Conservation (phyloP, 2,113 vertebrate species). For the Colius striatus region DNA sequence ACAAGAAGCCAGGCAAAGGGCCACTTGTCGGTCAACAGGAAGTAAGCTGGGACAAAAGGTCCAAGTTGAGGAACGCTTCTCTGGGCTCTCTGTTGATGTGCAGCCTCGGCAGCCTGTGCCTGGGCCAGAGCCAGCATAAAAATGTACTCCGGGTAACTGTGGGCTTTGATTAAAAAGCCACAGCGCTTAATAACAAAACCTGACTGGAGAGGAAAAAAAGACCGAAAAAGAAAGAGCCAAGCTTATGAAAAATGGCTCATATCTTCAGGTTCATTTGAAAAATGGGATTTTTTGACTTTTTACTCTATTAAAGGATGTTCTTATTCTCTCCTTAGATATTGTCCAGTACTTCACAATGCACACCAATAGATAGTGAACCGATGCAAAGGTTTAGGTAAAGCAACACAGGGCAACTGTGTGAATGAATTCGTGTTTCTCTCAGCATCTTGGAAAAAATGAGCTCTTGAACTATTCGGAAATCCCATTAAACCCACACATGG, state of each 20-base stretch:
- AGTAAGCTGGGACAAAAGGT: slow-evolving; percentile 85
- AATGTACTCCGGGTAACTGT: slow-evolving; percentile 61
- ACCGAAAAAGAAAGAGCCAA: not conserved
- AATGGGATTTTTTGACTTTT: slow-evolving; percentile 55
- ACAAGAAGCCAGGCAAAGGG: slow-evolving; percentile 68
- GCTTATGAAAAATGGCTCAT: slow-evolving; percentile 17
- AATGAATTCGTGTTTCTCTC: slow-evolving; percentile 24
- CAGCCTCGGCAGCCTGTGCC: slow-evolving; percentile 74
- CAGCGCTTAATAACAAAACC: slow-evolving; percentile 44
- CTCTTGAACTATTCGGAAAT: slow-evolving; percentile 2
- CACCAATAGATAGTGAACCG: not conserved
- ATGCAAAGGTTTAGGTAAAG: not conserved
- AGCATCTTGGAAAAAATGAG: slow-evolving; percentile 38
- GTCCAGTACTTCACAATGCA: not conserved
- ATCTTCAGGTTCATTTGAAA: slow-evolving; percentile 37
- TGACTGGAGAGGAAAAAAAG: slow-evolving; percentile 28
- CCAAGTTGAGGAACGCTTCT: slow-evolving; percentile 81
- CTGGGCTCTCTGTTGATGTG: slow-evolving; percentile 77
- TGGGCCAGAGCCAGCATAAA: slow-evolving; percentile 69
- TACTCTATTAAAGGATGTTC: slow-evolving; percentile 38
- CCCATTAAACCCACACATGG: slow-evolving; percentile 46
- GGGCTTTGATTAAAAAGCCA: slow-evolving; percentile 66
- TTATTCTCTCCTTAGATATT: slow-evolving; percentile 30
- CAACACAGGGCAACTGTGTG: not conserved
- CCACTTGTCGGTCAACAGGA: slow-evolving; percentile 82